These are phyloP conservation scores for Drosophila bocki DNA, from an alignment of 1,140 invertebrate species.

Conservation along the genomic window DNA sequence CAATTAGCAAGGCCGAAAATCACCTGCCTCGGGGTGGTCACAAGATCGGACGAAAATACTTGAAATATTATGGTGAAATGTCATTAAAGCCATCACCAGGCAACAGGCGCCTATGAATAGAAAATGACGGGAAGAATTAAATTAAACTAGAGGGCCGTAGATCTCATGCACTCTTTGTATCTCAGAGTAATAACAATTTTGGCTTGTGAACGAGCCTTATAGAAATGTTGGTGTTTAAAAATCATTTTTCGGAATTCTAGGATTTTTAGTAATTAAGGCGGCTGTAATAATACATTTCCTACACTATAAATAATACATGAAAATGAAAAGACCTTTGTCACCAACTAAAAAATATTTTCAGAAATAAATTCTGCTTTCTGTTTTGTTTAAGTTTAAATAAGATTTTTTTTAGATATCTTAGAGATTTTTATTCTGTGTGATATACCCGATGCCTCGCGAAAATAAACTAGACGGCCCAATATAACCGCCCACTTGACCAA, in stretches of 20 bases:
- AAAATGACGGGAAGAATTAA: constrained; percentile 7
- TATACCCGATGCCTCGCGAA: constrained; percentile 41
- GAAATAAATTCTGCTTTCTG: background rate
- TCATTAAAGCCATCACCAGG: constrained; percentile 30
- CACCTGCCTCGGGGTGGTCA: constrained; percentile 63
- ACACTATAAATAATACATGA: too few relatives aligned
- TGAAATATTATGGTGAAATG: constrained; percentile 38
- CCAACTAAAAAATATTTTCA: background rate
- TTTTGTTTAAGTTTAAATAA: background rate
- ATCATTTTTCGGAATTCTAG: background rate
- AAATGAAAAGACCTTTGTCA: too few relatives aligned
- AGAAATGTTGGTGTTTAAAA: background rate
- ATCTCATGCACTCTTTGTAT: background rate
- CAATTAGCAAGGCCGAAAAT: constrained; percentile 62
- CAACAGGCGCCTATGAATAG: constrained; percentile 23
- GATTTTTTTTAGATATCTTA: background rate
- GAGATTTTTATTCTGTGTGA: background rate
- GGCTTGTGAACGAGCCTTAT: background rate
- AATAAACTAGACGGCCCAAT: constrained; percentile 58
- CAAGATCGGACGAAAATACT: constrained; percentile 52
- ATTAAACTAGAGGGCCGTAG: background rate
- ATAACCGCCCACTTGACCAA: constrained; percentile 75
- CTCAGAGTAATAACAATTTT: background rate
- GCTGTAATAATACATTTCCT: too few relatives aligned
- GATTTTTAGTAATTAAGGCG: too few relatives aligned